Evolutionary conservation across 1,140 invertebrate genomes (phyloP), one percentile per base, ranked within the genome.

Genomic region (Drosophila biarmipes): DNA sequence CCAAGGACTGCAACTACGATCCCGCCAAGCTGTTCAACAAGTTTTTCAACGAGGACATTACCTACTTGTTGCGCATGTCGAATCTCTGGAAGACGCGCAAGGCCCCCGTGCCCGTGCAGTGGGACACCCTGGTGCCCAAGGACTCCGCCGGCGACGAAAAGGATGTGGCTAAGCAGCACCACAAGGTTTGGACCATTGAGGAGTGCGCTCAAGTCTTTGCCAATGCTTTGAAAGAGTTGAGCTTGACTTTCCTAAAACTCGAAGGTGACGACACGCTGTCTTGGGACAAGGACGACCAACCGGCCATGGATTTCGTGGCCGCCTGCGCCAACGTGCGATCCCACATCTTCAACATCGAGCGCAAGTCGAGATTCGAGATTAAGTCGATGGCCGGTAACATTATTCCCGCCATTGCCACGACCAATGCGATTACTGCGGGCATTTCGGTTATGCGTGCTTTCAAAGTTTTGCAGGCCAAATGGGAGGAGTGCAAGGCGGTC

Each of bases 311-410:
- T 92, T 99, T 99, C 94, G 98, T 99, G 4, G 96, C 98, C 0
- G 95, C 97, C 3, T 98, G 97, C 92, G 96, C 98, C 1, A 99
- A 99, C 92, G 96, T 99, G 61, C 94, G 99, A 38, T 95, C 97
- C 0, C 93, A 97, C 76, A 97, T 99, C 78, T 99, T 99, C 93
- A 95, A 95, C 40, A 99, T 99, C 90, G 91, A 94, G 42, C 94
- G 95, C 46, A 98, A 99, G 90, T 96, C 96, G 0, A 93, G 96
- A 52, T 99, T 99, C 93, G 97, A 99, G 86, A 96, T 99, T 4
- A 99, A 99, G 95, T 99, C 98, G 27, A 99, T 99, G 97, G 99
- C 99, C 11, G 98, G 99, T 2, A 97, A 97, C 80, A 99, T 99
- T 67, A 99, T 99, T 85, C 98, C 99, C 43, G 99, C 99, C 0